A percentile compares a stretch with the other conserved stretches of the same genome.
Conservation (phyloP, 2,797 vertebrate species). For the Columba guinea region DNA sequence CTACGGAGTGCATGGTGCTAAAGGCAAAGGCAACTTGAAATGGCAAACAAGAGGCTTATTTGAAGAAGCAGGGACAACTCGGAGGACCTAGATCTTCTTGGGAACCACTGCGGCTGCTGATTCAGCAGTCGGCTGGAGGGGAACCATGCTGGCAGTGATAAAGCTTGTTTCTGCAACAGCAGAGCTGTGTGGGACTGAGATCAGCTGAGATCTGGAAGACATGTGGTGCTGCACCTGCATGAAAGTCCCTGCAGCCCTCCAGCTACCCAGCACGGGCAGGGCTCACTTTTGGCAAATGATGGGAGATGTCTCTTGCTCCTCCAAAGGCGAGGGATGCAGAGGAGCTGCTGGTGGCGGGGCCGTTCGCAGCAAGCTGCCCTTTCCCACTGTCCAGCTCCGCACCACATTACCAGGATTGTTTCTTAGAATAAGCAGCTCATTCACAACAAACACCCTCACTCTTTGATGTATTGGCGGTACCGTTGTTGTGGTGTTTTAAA, state of each 20-base stretch:
- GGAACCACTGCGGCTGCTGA: neutral
- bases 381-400: neutral
- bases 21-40: neutral
- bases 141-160: neutral
- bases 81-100: neutral
- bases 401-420: neutral
- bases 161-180: neutral
- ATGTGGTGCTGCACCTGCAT: neutral
- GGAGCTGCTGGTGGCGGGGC: neutral
- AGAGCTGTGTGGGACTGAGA: neutral
- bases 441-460: neutral
- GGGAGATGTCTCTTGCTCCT: neutral
- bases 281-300: too few relatives aligned
- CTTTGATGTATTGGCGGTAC: constrained; percentile 9
- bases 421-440: neutral
- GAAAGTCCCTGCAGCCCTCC: neutral
- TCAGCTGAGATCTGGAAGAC: neutral
- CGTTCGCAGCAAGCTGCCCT: neutral
- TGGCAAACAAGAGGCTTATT: neutral
- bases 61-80: neutral
- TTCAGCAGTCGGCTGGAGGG: neutral
- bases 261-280: neutral
- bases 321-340: neutral
- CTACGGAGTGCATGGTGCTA: fast-evolving
- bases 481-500: neutral